Base-by-base conservation (phyloP, 2,888 invertebrate genomes). In the Drosophila atripex region DNA sequence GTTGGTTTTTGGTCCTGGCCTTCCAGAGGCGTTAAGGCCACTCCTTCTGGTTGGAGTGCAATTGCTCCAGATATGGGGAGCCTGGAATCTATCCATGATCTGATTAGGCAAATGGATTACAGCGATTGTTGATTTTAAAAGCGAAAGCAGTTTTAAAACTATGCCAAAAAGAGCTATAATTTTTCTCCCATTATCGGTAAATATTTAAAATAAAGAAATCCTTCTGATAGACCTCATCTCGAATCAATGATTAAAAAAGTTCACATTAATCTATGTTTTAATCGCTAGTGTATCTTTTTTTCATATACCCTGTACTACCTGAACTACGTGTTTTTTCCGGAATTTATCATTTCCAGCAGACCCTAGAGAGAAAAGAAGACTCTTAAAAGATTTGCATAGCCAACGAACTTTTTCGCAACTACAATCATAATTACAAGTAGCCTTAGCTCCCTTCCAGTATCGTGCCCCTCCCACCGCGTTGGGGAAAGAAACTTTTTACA, bases 401-500 rank as follows among this genome's bases (percentile, higher is more conserved):
- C 39, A 71, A 71, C 61, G 21, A 75, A 71, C 59, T 63, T 49
- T 53, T 53, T 46, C 53, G 63, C 58, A 71, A 66, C 77, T 69
- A 55, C 68, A 71, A 71, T 68, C 86, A 83, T 86, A 86, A 86
- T 80, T 83, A 75, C 76, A 52, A 65, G 61, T 41, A 56, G 64
- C 68, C 82, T 53, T 71, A 76, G 46, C 18, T 49, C 32, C 32
- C 32, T 12, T 11, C 32, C n/a, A 25, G 46, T 9, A 28, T 28
- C 28, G 3, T 28, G 46, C 11, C 11, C 16, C 30, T 25, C 6
- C 51, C 39, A 47, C 28, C 5, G 32, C n/a, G n/a, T n/a, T 39
- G 46, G 53, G 75, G 75, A 60, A 77, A 7, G 61, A 77, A 82
- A 70, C 78, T 82, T 82, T 82, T 84, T 80, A 82, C 82, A 82